Conservation (phyloP, 2,888 invertebrate species). For the Philereme vetulata region DNA sequence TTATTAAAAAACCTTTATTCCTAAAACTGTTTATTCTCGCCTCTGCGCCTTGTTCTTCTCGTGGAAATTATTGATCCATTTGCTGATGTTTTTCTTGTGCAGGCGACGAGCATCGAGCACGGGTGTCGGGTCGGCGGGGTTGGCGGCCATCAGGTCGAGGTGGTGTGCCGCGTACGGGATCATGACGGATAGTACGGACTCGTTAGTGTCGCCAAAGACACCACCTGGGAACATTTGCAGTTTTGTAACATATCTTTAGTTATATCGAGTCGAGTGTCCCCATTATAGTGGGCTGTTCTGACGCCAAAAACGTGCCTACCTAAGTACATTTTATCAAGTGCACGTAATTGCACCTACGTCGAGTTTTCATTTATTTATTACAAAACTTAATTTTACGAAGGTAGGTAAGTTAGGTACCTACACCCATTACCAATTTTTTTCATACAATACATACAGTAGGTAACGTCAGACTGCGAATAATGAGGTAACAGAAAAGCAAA, state of each 20-base stretch:
- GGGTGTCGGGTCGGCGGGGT: constrained; percentile 86
- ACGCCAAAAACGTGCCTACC: too few relatives aligned
- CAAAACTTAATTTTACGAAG: too few relatives aligned
- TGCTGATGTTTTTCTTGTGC: constrained; percentile 84
- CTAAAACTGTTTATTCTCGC: constrained; percentile 1
- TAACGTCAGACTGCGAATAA: background rate
- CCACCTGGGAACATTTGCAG: constrained; percentile 73
- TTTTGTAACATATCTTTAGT: too few relatives aligned
- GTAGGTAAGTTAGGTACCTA: too few relatives aligned
- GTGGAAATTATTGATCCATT: constrained; percentile 79
- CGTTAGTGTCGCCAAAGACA: constrained; percentile 87
- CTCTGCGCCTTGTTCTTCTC: constrained; percentile 16
- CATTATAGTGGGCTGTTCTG: too few relatives aligned
- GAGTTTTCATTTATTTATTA: too few relatives aligned
- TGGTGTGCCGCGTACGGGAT: constrained; percentile 95
- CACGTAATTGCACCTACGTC: too few relatives aligned
- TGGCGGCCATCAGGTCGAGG: constrained; percentile 88
- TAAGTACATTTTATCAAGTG: too few relatives aligned
- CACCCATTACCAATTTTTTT: too few relatives aligned
- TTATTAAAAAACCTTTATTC: constrained; percentile 7
- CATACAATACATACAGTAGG: too few relatives aligned
- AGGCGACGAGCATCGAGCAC: constrained; percentile 85
- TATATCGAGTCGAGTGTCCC: too few relatives aligned
- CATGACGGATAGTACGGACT: constrained; percentile 86
- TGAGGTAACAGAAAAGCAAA: constrained; percentile 12